phyloP scores from a whole-genome alignment of 2,113 vertebrate genomes.

The Papio anubis region DNA sequence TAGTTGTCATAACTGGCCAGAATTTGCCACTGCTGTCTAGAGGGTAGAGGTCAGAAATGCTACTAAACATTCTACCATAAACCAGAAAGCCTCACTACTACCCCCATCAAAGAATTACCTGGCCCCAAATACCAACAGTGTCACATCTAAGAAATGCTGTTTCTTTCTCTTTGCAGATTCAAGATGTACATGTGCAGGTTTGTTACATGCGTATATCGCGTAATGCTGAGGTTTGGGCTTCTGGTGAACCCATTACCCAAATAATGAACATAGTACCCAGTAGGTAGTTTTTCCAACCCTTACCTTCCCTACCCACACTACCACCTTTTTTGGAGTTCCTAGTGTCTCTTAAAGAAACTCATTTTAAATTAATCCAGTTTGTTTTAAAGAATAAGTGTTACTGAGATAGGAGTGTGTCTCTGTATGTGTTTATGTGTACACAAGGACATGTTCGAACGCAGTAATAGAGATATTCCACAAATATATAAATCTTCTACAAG shows the following conservation, averaged over 20 bases:
- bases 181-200: no score
- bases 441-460: not conserved
- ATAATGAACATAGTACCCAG: no score
- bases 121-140: not conserved
- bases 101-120: not conserved
- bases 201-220: no score
- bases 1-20: not conserved
- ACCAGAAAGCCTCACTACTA: not conserved
- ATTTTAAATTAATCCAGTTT: not conserved
- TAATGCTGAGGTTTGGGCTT: no score
- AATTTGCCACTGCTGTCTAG: not conserved
- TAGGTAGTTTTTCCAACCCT: no score
- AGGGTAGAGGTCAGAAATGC: accelerated
- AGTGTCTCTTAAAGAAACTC: not conserved
- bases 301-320: no score
- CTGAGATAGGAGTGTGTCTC: not conserved
- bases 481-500: not conserved
- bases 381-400: not conserved
- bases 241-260: no score
- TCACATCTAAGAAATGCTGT: not conserved
- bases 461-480: not conserved
- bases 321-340: no score
- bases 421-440: not conserved
- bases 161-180: no score
- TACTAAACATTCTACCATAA: not conserved